Percentiles rank a stretch among this genome's conserved stretches.
Evolutionary conservation across 37 sponge, comb jelly and placozoan genomes (phyloP).

Genomic region (Theonella swinhoei): DNA sequence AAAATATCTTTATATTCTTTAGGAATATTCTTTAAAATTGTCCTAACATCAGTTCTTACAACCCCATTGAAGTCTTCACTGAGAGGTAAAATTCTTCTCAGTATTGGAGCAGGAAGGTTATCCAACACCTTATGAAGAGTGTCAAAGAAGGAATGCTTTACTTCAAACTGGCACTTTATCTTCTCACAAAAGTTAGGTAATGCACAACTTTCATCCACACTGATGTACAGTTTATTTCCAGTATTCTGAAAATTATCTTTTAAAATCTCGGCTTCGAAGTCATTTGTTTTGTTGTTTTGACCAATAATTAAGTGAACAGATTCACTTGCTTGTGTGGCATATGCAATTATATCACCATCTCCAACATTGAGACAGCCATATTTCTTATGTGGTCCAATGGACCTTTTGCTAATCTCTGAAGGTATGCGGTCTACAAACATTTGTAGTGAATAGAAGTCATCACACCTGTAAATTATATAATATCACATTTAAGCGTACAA

Average conservation of each 20-base stretch:
- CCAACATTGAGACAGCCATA: conserved; percentile 12
- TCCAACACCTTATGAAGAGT: conserved; percentile 42
- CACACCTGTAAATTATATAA: no score
- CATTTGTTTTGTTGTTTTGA: not conserved
- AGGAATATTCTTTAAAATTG: not conserved
- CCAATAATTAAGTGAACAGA: not conserved
- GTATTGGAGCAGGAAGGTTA: not conserved
- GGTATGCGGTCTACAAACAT: no score
- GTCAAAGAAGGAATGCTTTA: conserved; percentile 71
- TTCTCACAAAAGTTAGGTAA: not conserved
- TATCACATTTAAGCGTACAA: no score
- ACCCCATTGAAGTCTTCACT: not conserved
- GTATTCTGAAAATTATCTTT: conserved; percentile 6
- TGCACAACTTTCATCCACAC: not conserved
- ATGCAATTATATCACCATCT: conserved; percentile 31
- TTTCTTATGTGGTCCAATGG: not conserved
- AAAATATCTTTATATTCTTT: not conserved
- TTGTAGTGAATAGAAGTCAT: conserved; percentile 16
- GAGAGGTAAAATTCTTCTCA: conserved; percentile 38
- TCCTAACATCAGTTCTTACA: not conserved
- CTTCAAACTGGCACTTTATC: conserved; percentile 42
- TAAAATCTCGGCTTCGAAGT: conserved; percentile 14
- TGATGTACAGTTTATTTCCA: conserved; percentile 26
- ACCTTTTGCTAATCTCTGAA: not conserved
- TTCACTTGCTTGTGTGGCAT: conserved; percentile 71